Conservation (phyloP, 92 coral and sea anemone species). For the Epizoanthus fatuus region DNA sequence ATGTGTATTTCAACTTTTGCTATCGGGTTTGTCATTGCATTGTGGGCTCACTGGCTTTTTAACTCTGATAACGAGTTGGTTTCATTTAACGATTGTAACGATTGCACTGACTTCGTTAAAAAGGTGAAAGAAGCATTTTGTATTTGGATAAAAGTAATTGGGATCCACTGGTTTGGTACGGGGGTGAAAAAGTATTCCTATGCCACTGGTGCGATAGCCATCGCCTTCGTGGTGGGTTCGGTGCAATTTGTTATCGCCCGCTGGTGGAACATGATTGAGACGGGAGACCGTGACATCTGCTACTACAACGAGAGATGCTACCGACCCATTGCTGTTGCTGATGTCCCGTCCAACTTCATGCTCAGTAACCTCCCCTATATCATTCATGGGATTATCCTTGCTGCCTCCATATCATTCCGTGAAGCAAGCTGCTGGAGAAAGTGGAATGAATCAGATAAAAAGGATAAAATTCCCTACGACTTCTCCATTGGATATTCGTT, state of each 20-base stretch:
- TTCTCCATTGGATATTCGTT: constrained; percentile 89
- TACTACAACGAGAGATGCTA: constrained; percentile 95
- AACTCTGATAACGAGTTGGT: constrained; percentile 75
- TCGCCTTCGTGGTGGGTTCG: constrained; percentile 89
- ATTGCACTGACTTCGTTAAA: not conserved
- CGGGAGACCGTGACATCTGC: constrained; percentile 93
- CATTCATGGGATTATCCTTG: constrained; percentile 80
- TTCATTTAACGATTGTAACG: constrained; percentile 39
- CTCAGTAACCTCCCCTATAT: constrained; percentile 91
- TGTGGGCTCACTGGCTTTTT: constrained; percentile 82
- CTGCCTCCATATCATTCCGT: constrained; percentile 81
- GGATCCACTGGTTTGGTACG: constrained; percentile 76
- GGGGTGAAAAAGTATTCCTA: constrained; percentile 88
- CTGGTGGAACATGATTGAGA: constrained; percentile 89
- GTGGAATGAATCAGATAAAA: not conserved
- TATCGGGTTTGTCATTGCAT: constrained; percentile 77
- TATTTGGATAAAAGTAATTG: constrained; percentile 66
- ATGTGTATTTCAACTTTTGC: constrained; percentile 64
- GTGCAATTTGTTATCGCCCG: constrained; percentile 94
- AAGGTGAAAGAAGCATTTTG: not conserved
- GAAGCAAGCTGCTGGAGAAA: constrained; percentile 66
- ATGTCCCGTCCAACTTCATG: constrained; percentile 90
- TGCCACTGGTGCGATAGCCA: constrained; percentile 84
- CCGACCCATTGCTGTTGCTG: constrained; percentile 83
- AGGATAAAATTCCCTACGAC: constrained; percentile 60